Percentiles rank a stretch among this genome's conserved stretches.
Evolutionary conservation across 2,888 invertebrate species (phyloP).

Genomic region (Timema cristinae): DNA sequence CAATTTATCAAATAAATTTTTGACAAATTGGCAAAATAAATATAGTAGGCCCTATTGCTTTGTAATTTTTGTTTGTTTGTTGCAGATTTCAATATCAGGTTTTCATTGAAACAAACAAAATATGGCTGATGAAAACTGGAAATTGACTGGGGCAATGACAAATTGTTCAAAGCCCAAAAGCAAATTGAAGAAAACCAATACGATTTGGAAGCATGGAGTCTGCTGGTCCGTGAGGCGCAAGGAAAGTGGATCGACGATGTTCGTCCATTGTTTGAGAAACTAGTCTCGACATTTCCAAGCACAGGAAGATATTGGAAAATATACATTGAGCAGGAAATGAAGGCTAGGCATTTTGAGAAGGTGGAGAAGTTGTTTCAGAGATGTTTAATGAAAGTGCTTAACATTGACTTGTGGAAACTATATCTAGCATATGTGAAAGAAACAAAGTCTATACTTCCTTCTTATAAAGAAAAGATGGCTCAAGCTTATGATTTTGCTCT

Average conservation of each 20-base stretch:
- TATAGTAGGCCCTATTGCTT: too few relatives aligned
- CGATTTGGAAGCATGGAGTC: constrained; percentile 97
- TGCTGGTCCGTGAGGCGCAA: constrained; percentile 91
- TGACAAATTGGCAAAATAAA: background rate
- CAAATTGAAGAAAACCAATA: constrained; percentile 84
- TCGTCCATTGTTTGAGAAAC: constrained; percentile 84
- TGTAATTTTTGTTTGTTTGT: too few relatives aligned
- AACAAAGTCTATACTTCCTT: constrained; percentile 87
- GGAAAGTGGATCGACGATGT: constrained; percentile 84
- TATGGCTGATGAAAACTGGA: constrained; percentile 9
- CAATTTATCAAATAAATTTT: background rate
- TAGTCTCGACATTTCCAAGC: constrained; percentile 92
- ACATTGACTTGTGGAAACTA: constrained; percentile 97
- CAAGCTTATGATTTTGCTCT: constrained; percentile 99
- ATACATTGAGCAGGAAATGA: constrained; percentile 99
- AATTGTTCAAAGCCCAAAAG: constrained; percentile 75
- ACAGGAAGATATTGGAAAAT: constrained; percentile 98
- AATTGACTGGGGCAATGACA: constrained; percentile 80
- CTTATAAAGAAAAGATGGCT: constrained; percentile 98
- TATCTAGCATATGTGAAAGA: constrained; percentile 98
- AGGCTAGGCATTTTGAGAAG: constrained; percentile 93
- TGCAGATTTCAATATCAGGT: too few relatives aligned
- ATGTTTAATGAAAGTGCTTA: constrained; percentile 96
- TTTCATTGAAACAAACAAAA: too few relatives aligned
- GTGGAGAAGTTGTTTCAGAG: constrained; percentile 99